Conservation (phyloP, 2,888 invertebrate species). For the Melieria omissa region DNA sequence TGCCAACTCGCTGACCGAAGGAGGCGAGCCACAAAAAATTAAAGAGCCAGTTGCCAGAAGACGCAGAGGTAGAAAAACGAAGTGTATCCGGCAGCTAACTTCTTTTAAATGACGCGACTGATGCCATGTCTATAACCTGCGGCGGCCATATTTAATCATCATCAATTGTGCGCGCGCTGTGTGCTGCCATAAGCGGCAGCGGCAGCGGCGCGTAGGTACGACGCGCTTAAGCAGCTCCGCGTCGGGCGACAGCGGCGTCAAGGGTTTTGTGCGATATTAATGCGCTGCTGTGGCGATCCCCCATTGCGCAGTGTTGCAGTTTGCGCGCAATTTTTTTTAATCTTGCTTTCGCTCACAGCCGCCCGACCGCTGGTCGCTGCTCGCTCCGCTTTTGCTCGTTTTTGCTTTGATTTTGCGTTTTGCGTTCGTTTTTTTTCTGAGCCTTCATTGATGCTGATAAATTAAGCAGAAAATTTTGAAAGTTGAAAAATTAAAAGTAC, state of each 20-base stretch:
- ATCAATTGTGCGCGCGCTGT: constrained; percentile 2
- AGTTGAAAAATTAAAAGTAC: no score
- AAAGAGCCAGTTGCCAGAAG: constrained; percentile 5
- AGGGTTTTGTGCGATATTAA: no score
- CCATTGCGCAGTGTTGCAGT: not conserved
- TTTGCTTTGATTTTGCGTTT: not conserved
- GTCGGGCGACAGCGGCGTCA: no score
- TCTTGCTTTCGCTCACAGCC: not conserved
- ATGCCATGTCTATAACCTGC: constrained; percentile 61
- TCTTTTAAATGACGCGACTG: constrained; percentile 60
- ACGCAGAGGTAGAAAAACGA: constrained; percentile 7
- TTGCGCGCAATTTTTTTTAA: not conserved
- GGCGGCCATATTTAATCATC: constrained; percentile 63
- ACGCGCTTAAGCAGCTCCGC: no score
- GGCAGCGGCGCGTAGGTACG: no score
- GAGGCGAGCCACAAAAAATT: not conserved
- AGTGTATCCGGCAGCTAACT: constrained; percentile 48
- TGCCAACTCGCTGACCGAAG: not conserved
- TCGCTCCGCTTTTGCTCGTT: not conserved
- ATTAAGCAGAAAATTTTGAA: no score
- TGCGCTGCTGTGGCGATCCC: not conserved
- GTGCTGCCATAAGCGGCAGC: not conserved
- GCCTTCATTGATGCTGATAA: no score
- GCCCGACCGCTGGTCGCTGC: not conserved
- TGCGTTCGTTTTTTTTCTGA: not conserved